Evolutionary conservation across 2,113 vertebrate genomes (phyloP).

Genomic region (Paramisgurnus dabryanus): DNA sequence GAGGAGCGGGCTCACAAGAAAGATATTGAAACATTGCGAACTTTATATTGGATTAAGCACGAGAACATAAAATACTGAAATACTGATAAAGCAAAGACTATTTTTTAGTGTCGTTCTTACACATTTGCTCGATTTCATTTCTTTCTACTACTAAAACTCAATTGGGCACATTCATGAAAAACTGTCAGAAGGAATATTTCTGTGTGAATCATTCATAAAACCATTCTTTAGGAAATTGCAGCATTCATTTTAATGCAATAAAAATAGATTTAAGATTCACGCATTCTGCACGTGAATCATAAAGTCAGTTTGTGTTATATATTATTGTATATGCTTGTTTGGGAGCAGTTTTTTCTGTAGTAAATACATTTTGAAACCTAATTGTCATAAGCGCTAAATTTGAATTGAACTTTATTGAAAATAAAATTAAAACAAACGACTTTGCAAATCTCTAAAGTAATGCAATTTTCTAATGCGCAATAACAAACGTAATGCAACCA

Average conservation of each 20-base stretch:
- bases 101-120: neutral
- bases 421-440: neutral
- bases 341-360: no score
- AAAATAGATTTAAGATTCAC: no score
- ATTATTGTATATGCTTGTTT: no score
- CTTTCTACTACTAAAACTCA: neutral
- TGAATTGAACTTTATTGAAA: no score
- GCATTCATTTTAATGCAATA: neutral
- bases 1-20: neutral
- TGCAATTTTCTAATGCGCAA: neutral
- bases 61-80: conserved; percentile 7
- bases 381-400: no score
- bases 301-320: no score
- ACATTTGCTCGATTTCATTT: neutral
- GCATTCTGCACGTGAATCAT: no score
- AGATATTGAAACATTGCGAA: neutral
- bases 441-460: conserved; percentile 24
- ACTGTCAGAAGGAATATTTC: neutral
- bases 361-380: no score
- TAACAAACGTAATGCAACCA: conserved; percentile 21
- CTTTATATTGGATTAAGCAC: conserved; percentile 11
- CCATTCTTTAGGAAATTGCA: neutral
- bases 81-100: neutral
- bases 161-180: neutral
- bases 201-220: neutral